Evolutionary conservation across 2,888 invertebrate species (phyloP).

Genomic region (Steinernema scapterisci): DNA sequence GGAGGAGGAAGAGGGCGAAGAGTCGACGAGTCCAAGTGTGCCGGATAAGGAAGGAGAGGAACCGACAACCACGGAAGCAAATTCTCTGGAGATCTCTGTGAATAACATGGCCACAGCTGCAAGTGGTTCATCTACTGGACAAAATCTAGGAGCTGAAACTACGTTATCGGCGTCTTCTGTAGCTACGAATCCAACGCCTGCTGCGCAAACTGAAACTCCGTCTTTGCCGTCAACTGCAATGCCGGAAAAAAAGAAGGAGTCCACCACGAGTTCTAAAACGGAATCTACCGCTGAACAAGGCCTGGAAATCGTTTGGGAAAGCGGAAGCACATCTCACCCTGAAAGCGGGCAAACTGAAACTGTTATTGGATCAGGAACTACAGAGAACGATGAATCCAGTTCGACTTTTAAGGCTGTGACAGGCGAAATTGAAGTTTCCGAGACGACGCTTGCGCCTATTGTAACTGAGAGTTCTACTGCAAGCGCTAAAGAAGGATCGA

Average conservation of each 20-base stretch:
- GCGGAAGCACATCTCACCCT: neutral
- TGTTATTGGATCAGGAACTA: too few relatives aligned
- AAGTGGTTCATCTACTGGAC: too few relatives aligned
- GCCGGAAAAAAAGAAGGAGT: too few relatives aligned
- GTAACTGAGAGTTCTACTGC: neutral
- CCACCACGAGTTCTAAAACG: too few relatives aligned
- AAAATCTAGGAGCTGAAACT: too few relatives aligned
- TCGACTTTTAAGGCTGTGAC: too few relatives aligned
- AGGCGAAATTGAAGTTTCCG: neutral
- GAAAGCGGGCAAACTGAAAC: neutral
- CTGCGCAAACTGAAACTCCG: neutral
- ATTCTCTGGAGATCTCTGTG: neutral
- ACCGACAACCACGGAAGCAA: too few relatives aligned
- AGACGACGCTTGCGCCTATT: neutral
- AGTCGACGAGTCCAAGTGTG: neutral
- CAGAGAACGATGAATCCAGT: too few relatives aligned
- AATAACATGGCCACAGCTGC: neutral
- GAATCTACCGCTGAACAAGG: neutral
- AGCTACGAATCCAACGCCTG: too few relatives aligned
- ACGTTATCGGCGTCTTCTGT: too few relatives aligned
- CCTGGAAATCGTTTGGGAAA: slow-evolving; percentile 7
- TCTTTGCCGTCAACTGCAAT: neutral
- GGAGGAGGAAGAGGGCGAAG: slow-evolving; percentile 23
- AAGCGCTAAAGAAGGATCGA: neutral
- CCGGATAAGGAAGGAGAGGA: too few relatives aligned